Evolutionary conservation across 2,888 invertebrate genomes (phyloP).

Genomic region (Xestia rhomboidea): DNA sequence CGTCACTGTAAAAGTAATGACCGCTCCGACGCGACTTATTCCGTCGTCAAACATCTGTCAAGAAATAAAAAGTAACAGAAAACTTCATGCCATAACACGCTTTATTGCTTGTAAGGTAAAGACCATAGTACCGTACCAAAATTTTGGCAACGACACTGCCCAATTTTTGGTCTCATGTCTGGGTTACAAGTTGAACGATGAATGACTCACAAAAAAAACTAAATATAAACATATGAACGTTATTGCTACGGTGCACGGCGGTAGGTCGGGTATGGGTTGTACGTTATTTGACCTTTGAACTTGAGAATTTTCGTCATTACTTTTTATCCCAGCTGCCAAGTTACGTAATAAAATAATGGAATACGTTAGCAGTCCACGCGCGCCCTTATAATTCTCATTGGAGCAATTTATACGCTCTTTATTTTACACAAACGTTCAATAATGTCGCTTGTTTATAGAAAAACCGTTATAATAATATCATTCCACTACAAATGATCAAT

Average conservation of each 20-base stretch:
- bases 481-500: conserved; percentile 5
- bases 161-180: conserved; percentile 51
- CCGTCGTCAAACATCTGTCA: conserved; percentile 41
- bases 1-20: conserved; percentile 40
- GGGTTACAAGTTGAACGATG: conserved; percentile 47
- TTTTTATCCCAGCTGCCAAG: conserved; percentile 19
- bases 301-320: conserved; percentile 31
- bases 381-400: neutral
- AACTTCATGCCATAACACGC: conserved; percentile 36
- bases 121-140: conserved; percentile 37
- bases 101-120: conserved; percentile 38
- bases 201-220: conserved; percentile 60
- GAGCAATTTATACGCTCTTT: conserved; percentile 15
- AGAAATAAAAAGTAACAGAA: conserved; percentile 25
- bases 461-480: conserved; percentile 14
- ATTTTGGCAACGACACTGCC: conserved; percentile 54
- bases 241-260: conserved; percentile 28
- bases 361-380: conserved; percentile 11
- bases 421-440: conserved; percentile 5
- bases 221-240: conserved; percentile 46
- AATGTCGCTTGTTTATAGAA: neutral
- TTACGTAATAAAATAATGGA: conserved; percentile 11
- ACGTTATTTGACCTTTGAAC: conserved; percentile 54
- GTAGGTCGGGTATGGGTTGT: conserved; percentile 18
- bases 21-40: conserved; percentile 41